phyloP scores from a whole-genome alignment of 2,797 vertebrate genomes.

The Falco peregrinus region DNA sequence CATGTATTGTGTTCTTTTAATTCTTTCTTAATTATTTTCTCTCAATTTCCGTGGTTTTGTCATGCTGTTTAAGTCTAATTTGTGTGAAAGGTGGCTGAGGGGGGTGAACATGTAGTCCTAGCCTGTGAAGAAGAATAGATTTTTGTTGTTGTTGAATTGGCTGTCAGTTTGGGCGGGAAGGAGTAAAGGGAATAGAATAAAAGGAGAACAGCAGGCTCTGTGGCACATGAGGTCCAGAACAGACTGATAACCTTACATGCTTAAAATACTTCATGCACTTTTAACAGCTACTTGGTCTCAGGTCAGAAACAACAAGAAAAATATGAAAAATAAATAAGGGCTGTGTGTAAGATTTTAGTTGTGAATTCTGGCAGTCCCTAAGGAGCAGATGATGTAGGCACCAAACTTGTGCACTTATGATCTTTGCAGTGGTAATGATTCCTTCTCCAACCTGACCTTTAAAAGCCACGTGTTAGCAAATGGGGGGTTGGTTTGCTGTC shows the following conservation, averaged over 20 bases:
- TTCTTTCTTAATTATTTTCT: constrained; percentile 68
- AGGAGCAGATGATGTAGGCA: background rate
- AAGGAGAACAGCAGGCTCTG: background rate
- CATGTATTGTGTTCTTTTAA: constrained; percentile 29
- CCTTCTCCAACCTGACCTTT: background rate
- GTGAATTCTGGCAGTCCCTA: background rate
- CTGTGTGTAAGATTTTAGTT: background rate
- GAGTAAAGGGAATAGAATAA: background rate
- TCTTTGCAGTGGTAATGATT: background rate
- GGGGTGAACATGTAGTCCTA: background rate
- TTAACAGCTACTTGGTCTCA: background rate
- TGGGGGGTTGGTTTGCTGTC: background rate
- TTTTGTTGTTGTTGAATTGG: background rate
- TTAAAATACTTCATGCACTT: background rate
- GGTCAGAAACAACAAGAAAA: background rate
- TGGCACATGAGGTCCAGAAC: background rate
- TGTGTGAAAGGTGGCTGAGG: background rate
- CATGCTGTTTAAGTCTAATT: constrained; percentile 6
- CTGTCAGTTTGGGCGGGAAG: background rate
- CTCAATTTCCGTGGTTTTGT: background rate
- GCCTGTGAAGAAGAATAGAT: background rate
- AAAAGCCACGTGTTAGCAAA: background rate
- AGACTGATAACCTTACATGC: background rate
- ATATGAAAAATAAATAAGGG: background rate
- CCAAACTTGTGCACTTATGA: background rate